phyloP scores from a whole-genome alignment of 2,113 vertebrate species.

The Dissostichus mawsoni region DNA sequence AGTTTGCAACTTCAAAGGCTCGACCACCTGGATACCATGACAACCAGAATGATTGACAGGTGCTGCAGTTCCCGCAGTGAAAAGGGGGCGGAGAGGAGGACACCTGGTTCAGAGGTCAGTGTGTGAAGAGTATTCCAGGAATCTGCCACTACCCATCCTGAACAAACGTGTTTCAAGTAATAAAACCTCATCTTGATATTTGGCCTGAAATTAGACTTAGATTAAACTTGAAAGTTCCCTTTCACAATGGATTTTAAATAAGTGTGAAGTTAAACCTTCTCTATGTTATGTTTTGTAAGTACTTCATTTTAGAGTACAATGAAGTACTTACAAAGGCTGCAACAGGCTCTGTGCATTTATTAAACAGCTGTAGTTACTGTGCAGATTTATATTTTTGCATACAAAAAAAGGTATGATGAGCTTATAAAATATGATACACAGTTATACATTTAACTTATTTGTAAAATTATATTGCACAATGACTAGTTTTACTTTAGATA shows the following conservation, averaged over 20 bases:
- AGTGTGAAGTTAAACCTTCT: no score
- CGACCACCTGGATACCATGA: conserved; percentile 21
- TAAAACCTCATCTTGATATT: not conserved
- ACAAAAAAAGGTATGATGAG: not conserved
- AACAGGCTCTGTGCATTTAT: not conserved
- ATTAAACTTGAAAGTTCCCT: not conserved
- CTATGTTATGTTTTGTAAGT: no score
- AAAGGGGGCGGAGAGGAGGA: conserved; percentile 17
- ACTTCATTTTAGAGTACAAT: not conserved
- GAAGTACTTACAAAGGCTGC: no score
- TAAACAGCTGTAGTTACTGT: not conserved
- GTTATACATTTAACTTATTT: not conserved
- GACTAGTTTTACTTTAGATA: not conserved
- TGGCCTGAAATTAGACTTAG: not conserved
- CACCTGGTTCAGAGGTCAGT: conserved; percentile 51
- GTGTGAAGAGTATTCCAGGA: conserved; percentile 5
- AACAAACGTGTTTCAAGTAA: not conserved
- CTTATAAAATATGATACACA: not conserved
- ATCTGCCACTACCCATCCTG: not conserved
- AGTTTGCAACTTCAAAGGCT: conserved; percentile 4
- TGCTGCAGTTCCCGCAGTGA: conserved; percentile 12
- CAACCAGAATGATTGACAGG: conserved; percentile 21
- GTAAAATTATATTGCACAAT: not conserved
- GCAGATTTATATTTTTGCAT: not conserved
- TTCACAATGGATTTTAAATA: no score